A percentile compares a stretch with the other conserved stretches of the same genome.
Conservation (phyloP, 2,797 vertebrate species). For the Siniperca undulata region DNA sequence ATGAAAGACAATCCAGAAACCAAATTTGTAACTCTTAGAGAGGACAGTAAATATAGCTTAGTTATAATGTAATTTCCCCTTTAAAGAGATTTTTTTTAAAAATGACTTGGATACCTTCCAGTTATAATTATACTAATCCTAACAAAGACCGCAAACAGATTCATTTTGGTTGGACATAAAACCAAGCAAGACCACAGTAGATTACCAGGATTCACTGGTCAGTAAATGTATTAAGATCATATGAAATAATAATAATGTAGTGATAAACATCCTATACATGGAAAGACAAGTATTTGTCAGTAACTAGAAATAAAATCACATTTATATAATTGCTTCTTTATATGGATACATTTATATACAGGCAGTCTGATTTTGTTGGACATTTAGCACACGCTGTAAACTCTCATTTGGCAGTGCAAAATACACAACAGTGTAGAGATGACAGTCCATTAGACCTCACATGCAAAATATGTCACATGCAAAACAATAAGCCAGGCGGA, state of each 20-base stretch:
- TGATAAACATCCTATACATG: neutral
- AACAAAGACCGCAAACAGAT: slow-evolving; percentile 2
- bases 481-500: slow-evolving; percentile 40
- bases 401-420: slow-evolving; percentile 22
- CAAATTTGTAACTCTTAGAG: neutral
- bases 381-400: slow-evolving; percentile 12
- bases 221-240: neutral
- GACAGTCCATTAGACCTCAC: neutral
- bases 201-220: neutral
- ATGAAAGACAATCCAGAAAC: neutral
- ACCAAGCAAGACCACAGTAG: neutral
- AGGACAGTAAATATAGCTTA: neutral
- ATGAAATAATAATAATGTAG: neutral
- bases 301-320: neutral
- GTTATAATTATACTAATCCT: neutral
- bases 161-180: neutral
- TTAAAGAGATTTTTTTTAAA: no score
- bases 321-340: slow-evolving; percentile 14
- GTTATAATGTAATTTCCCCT: neutral
- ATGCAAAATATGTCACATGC: slow-evolving; percentile 39
- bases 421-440: slow-evolving; percentile 9
- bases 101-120: neutral
- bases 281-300: neutral
- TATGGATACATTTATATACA: slow-evolving; percentile 15
- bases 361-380: neutral